Evolutionary conservation across 2,797 vertebrate species (phyloP).

Genomic region (Ctenosaura bakeri): DNA sequence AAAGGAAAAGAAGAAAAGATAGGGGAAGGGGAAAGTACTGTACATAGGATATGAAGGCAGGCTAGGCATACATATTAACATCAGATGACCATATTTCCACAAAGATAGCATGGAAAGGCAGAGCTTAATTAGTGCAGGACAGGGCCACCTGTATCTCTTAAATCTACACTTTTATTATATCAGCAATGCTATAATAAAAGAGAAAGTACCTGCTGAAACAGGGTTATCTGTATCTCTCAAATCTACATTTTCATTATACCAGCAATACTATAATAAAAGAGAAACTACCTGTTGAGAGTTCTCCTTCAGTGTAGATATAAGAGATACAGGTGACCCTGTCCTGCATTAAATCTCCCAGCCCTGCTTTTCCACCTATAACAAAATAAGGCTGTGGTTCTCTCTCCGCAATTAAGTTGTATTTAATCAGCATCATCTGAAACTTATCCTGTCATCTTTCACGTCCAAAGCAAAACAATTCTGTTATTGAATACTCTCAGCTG

Average conservation of each 20-base stretch:
- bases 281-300: background rate
- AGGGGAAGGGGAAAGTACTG: too few relatives aligned
- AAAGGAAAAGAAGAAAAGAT: too few relatives aligned
- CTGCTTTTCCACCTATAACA: background rate
- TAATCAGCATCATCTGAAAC: background rate
- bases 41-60: too few relatives aligned
- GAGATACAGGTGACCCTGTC: background rate
- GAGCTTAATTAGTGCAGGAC: background rate
- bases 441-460: background rate
- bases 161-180: background rate
- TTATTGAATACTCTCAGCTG: slow-evolving; percentile 19
- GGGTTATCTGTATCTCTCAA: background rate
- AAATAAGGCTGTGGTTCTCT: background rate
- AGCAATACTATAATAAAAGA: slow-evolving; percentile 1
- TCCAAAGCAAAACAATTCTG: background rate
- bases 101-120: background rate
- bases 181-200: slow-evolving; percentile 6
- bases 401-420: slow-evolving; percentile 1
- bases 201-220: background rate
- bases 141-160: background rate
- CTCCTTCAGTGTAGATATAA: background rate
- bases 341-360: background rate
- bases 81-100: too few relatives aligned
- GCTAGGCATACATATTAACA: too few relatives aligned
- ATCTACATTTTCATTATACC: background rate